Evolutionary conservation across 2,113 vertebrate species (phyloP).

Genomic region (Pavo muticus): DNA sequence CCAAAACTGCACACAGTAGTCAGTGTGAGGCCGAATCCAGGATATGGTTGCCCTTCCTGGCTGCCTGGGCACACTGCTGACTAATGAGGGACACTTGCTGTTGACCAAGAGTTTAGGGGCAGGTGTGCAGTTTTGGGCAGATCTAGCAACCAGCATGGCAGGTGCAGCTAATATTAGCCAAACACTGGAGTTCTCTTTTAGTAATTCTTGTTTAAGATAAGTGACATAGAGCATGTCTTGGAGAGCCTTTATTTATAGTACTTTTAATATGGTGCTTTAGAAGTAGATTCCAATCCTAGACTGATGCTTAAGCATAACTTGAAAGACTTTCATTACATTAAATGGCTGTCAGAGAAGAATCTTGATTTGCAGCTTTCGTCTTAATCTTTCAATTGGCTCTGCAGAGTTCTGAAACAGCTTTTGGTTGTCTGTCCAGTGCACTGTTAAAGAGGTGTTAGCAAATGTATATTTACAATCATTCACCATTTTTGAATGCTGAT

Average conservation of each 20-base stretch:
- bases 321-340: background rate
- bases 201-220: background rate
- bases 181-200: background rate
- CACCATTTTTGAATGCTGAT: background rate
- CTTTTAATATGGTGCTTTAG: background rate
- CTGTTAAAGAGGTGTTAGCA: background rate
- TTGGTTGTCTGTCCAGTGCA: rapidly evolving
- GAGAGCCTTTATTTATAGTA: background rate
- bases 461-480: background rate
- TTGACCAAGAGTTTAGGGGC: too few species aligned
- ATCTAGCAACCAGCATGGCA: too few species aligned
- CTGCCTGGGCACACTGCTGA: too few species aligned
- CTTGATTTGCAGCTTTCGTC: background rate
- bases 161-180: background rate
- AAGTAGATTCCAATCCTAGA: background rate
- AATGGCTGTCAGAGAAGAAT: background rate
- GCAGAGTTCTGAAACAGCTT: background rate
- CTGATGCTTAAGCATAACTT: background rate
- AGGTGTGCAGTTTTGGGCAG: background rate
- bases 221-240: background rate
- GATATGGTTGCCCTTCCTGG: too few species aligned
- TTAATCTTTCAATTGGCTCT: background rate
- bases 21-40: too few species aligned
- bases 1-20: too few species aligned
- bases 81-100: too few species aligned